Evolutionary conservation across 1,140 invertebrate species (phyloP).

Genomic region (Anthonomus grandis): DNA sequence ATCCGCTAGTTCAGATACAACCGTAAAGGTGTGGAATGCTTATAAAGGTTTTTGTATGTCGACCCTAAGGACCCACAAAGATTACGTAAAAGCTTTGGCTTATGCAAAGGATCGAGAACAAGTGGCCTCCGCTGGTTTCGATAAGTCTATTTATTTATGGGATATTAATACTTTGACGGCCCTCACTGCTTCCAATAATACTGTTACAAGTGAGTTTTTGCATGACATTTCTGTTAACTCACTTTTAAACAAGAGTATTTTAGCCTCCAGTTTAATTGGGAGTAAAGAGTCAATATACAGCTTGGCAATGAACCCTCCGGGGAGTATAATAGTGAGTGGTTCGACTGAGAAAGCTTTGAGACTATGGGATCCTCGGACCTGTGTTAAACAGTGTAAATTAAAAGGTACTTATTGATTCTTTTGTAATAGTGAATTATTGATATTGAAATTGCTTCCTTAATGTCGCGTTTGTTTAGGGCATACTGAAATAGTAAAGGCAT

Average conservation of each 20-base stretch:
- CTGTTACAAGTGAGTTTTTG: slow-evolving; percentile 81
- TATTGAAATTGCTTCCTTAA: neutral
- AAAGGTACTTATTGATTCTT: neutral
- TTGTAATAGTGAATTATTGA: no score
- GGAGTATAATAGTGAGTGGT: slow-evolving; percentile 94
- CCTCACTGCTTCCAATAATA: slow-evolving; percentile 96
- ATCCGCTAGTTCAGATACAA: slow-evolving; percentile 98
- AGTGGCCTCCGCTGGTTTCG: slow-evolving; percentile 95
- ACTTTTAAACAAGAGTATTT: slow-evolving; percentile 43
- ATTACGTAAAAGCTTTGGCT: slow-evolving; percentile 97
- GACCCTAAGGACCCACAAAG: slow-evolving; percentile 94
- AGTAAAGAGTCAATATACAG: slow-evolving; percentile 99
- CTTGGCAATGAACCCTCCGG: slow-evolving; percentile 95
- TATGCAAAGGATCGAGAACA: slow-evolving; percentile 98
- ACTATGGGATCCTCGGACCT: slow-evolving; percentile 96
- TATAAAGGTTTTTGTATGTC: slow-evolving; percentile 99
- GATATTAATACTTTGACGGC: slow-evolving; percentile 98
- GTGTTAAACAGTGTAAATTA: slow-evolving; percentile 76
- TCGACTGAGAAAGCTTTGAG: slow-evolving; percentile 94
- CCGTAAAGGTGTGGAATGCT: slow-evolving; percentile 99
- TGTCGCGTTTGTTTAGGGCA: slow-evolving; percentile 61
- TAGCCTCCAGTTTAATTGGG: slow-evolving; percentile 91
- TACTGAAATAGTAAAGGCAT: slow-evolving; percentile 93
- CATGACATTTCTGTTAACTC: neutral
- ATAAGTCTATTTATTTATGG: slow-evolving; percentile 97